Evolutionary conservation across 2,888 invertebrate species (phyloP), one percentile per base, ranked within the genome.

Genomic region (Cataglyphis livida): DNA sequence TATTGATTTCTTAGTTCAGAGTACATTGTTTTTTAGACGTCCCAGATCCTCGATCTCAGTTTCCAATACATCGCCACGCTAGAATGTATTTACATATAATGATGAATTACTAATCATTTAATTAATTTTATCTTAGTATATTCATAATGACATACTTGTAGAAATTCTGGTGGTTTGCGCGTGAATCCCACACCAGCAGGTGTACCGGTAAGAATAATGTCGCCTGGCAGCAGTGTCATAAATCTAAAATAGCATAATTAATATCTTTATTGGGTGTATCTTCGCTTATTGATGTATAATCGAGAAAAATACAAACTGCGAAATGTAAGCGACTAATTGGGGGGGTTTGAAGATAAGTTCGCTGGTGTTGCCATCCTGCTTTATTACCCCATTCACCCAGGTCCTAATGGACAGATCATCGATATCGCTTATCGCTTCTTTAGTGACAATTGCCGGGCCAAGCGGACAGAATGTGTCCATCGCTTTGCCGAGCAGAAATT

Each of bases 401-500:
- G 97, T 97, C 81, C 96, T 96, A 73, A 98, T 96, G 51, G 95
- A 94, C 84, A 98, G 95, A 83, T 96, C 95, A 82, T 98, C 96
- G 0, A 97, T 96, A 95, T 98, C 97, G 0, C 95, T 94, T 35
- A 98, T 95, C 86, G 97, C 96, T 85, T 97, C 97, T 87, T 96
- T 96, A 0, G 97, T 97, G 0, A 97, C 97, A 38, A 98, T 96
- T 28, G 97, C 96, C 0, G 98, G 98, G 0, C 98, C 98, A 81
- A 98, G 94, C 0, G 98, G 98, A 93, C 98, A 98, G 95, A 98
- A 98, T 0, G 97, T 97, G 93, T 98, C 98, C 97, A 98, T 97
- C 0, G 97, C 94, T 92, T 97, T 97, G 0, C 97, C 98, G 62
- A 98, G 94, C 15, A 98, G 94, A 94, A 97, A 97, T 92, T 98